Evolutionary conservation across 53 echinoderm and acorn worm genomes (phyloP).

Genomic region (Apostichopus leukothele): DNA sequence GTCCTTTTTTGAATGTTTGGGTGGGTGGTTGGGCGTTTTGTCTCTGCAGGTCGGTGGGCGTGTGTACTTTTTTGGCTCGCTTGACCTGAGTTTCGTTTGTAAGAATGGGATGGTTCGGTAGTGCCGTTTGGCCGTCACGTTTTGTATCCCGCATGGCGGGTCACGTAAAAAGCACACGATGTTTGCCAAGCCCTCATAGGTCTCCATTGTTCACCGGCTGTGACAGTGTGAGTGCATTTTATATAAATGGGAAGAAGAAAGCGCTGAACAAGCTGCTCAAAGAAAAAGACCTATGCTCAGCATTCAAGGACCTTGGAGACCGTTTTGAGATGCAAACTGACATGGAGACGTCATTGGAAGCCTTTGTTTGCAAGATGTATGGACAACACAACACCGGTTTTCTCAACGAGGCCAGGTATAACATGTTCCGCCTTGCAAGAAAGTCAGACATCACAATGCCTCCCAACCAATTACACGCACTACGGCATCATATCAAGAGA

Average conservation of each 20-base stretch:
- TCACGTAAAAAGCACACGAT: no score
- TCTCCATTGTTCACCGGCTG: not conserved
- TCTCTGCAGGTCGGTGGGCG: no score
- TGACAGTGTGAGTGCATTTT: conserved; percentile 2
- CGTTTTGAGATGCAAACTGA: not conserved
- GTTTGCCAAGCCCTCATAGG: not conserved
- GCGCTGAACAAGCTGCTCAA: not conserved
- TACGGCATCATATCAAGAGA: not conserved
- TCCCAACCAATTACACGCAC: conserved; percentile 9
- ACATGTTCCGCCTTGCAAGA: conserved; percentile 3
- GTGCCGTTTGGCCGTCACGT: no score
- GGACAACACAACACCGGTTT: not conserved
- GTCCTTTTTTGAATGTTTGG: no score
- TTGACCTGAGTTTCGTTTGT: no score
- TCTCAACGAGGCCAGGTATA: not conserved
- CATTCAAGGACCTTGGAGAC: not conserved
- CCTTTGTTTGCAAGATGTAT: conserved; percentile 1
- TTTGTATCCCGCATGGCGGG: no score
- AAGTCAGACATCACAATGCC: not conserved
- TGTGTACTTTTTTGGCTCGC: no score
- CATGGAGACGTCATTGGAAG: not conserved
- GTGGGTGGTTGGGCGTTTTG: no score
- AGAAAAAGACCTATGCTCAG: not conserved
- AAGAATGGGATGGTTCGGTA: no score
- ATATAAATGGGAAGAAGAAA: not conserved